A percentile compares a stretch with the other conserved stretches of the same genome.
Evolutionary conservation across 2,797 vertebrate genomes (phyloP).

Genomic region (Enoplosus armatus): DNA sequence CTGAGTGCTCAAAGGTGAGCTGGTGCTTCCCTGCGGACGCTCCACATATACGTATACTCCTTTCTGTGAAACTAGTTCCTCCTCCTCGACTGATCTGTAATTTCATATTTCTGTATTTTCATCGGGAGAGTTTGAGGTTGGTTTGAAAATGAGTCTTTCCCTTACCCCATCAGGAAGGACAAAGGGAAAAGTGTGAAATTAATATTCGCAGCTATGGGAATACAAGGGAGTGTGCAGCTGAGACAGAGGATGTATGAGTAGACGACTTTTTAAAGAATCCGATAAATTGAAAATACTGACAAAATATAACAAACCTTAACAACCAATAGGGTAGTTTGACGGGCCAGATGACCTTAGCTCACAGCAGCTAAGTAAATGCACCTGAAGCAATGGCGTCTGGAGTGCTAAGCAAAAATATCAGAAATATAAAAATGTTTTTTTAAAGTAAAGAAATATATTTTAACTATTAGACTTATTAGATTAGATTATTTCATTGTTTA

Average conservation of each 20-base stretch:
- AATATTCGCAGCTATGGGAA: slow-evolving; percentile 53
- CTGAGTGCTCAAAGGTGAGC: slow-evolving; percentile 31
- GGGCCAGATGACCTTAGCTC: background rate
- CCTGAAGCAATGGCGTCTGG: background rate
- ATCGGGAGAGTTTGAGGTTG: slow-evolving; percentile 33
- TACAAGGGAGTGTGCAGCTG: background rate
- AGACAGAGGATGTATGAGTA: background rate
- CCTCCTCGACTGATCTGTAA: slow-evolving; percentile 41
- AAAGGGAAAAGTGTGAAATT: slow-evolving; percentile 57
- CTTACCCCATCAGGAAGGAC: slow-evolving; percentile 40
- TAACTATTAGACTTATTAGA: no score
- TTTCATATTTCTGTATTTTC: slow-evolving; percentile 43
- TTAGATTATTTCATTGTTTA: background rate
- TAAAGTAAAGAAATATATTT: background rate
- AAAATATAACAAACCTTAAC: background rate
- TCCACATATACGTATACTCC: slow-evolving; percentile 19
- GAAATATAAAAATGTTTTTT: background rate
- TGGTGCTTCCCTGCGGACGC: slow-evolving; percentile 11
- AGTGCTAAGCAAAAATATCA: background rate
- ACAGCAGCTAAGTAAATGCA: background rate
- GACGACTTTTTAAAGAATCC: slow-evolving; percentile 17
- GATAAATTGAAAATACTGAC: background rate
- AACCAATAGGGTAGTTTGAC: background rate
- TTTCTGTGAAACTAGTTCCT: slow-evolving; percentile 26
- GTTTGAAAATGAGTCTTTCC: slow-evolving; percentile 52